Conservation (phyloP, 2,888 invertebrate species). For the Coenonympha glycerion region DNA sequence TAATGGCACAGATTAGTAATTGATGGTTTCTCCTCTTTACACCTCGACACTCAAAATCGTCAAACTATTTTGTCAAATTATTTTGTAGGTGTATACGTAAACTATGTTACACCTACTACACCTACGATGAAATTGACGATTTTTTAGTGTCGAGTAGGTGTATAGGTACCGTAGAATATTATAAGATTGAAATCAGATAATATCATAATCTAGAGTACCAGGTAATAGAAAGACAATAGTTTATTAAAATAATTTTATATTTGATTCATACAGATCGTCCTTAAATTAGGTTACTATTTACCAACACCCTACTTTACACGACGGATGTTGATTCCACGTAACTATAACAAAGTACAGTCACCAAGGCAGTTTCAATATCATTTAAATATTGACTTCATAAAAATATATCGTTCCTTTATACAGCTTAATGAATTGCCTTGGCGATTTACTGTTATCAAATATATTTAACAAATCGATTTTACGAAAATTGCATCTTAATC, state of each 20-base stretch:
- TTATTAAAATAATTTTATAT: slow-evolving; percentile 58
- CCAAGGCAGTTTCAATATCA: slow-evolving; percentile 19
- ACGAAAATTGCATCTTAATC: neutral
- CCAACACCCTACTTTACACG: slow-evolving; percentile 67
- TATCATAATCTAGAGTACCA: neutral
- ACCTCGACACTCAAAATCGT: too few relatives aligned
- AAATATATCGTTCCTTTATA: slow-evolving; percentile 3
- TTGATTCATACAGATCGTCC: slow-evolving; percentile 61
- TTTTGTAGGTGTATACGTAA: too few relatives aligned
- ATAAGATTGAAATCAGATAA: too few relatives aligned
- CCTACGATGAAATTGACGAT: too few relatives aligned
- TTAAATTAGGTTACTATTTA: slow-evolving; percentile 68
- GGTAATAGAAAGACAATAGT: slow-evolving; percentile 17
- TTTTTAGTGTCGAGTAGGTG: too few relatives aligned
- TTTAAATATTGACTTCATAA: slow-evolving; percentile 20
- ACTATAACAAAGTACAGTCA: slow-evolving; percentile 28
- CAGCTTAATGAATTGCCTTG: slow-evolving; percentile 13
- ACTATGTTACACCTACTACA: too few relatives aligned
- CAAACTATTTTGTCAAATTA: too few relatives aligned
- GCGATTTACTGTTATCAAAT: slow-evolving; percentile 16
- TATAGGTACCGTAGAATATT: too few relatives aligned
- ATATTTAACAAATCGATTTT: neutral
- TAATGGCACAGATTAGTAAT: too few relatives aligned
- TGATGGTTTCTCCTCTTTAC: too few relatives aligned
- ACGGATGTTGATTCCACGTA: slow-evolving; percentile 54